Percentiles rank a stretch among this genome's conserved stretches.
Evolutionary conservation across 2,797 vertebrate species (phyloP).

Genomic region (Macrochelys suwanniensis): DNA sequence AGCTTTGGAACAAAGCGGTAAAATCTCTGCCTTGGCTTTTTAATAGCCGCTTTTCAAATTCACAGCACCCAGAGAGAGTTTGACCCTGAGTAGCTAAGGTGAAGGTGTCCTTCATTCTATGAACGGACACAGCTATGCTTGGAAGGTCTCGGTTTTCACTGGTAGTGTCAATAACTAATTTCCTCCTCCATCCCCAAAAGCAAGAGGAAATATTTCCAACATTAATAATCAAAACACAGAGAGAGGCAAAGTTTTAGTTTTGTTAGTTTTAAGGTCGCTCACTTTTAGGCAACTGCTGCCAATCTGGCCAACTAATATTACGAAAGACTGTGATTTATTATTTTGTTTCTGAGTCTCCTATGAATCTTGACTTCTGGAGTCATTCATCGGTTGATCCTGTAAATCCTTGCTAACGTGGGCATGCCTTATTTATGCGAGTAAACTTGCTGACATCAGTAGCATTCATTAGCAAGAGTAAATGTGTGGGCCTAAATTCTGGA

Average conservation of each 20-base stretch:
- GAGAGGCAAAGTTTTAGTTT: neutral
- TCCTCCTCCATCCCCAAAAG: neutral
- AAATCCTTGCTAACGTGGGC: slow-evolving; percentile 18
- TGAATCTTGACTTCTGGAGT: slow-evolving; percentile 38
- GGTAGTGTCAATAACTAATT: neutral
- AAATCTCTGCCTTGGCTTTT: neutral
- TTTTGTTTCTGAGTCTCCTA: neutral
- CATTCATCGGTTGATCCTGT: slow-evolving; percentile 38
- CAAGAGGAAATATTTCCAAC: slow-evolving; percentile 25
- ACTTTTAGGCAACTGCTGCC: neutral
- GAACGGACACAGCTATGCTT: neutral
- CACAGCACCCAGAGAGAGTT: neutral
- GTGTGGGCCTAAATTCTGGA: neutral
- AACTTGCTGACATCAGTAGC: neutral
- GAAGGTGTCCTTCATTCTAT: neutral
- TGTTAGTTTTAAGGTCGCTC: neutral
- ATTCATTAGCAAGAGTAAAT: neutral
- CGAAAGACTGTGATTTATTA: slow-evolving; percentile 35
- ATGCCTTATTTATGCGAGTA: neutral
- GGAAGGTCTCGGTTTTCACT: neutral
- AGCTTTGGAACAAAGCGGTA: neutral
- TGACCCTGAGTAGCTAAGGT: neutral
- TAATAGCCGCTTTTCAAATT: neutral
- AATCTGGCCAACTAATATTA: neutral
- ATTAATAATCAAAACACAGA: neutral